A percentile compares a stretch with the other conserved stretches of the same genome.
These are phyloP conservation scores for Orchesella cincta DNA, from an alignment of 1,140 invertebrate genomes.

Conservation along the genomic window DNA sequence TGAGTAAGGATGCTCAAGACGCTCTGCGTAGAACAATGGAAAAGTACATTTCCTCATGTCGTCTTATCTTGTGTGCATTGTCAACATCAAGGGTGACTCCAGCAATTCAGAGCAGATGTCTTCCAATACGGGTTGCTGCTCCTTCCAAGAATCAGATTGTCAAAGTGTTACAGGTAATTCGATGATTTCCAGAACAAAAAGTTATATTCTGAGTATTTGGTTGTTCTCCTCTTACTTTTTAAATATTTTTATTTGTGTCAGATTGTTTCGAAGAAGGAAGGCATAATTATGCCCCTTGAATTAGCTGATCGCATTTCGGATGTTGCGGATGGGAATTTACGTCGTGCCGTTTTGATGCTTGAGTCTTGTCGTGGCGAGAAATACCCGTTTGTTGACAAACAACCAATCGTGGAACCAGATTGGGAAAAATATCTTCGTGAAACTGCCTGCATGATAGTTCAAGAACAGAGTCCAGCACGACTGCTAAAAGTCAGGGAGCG, in stretches of 20 bases:
- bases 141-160: constrained; percentile 78
- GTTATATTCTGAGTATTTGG: constrained; percentile 24
- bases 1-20: constrained; percentile 98
- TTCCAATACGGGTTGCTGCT: constrained; percentile 86
- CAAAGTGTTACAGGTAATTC: constrained; percentile 61
- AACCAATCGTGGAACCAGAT: constrained; percentile 69
- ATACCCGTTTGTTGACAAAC: constrained; percentile 57
- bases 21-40: constrained; percentile 98
- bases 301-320: constrained; percentile 77
- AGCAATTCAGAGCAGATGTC: constrained; percentile 90
- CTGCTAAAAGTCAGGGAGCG: constrained; percentile 81
- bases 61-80: constrained; percentile 91
- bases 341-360: constrained; percentile 88
- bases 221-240: constrained; percentile 17
- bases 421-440: constrained; percentile 89
- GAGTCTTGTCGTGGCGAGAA: constrained; percentile 92
- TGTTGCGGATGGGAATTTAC: constrained; percentile 84
- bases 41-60: constrained; percentile 94
- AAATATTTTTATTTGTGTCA: constrained; percentile 59
- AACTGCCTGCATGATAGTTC: constrained; percentile 83
- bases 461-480: constrained; percentile 83
- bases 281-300: constrained; percentile 73
- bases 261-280: constrained; percentile 81
- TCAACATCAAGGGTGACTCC: constrained; percentile 93
- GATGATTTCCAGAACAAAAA: neutral